phyloP scores from a whole-genome alignment of 2,113 vertebrate genomes.

The Pungitius pungitius region DNA sequence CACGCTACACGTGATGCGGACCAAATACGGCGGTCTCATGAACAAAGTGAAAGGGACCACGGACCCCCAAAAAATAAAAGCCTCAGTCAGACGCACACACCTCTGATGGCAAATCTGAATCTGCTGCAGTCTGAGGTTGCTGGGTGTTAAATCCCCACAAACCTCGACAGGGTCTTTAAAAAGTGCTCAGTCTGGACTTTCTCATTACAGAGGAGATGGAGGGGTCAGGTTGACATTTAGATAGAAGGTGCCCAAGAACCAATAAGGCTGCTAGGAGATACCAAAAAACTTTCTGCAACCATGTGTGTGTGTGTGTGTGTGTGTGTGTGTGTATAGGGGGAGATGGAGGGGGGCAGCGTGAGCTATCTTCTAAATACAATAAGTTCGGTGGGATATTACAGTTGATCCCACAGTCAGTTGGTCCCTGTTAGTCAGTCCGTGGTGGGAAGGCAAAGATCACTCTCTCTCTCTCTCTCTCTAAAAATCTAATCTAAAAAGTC shows the following conservation, averaged over 20 bases:
- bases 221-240: slow-evolving; percentile 72
- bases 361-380: slow-evolving; percentile 54
- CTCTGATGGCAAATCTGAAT: slow-evolving; percentile 34
- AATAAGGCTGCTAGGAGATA: slow-evolving; percentile 73
- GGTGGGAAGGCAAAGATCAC: slow-evolving; percentile 63
- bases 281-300: slow-evolving; percentile 11
- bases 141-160: slow-evolving; percentile 42
- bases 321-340: slow-evolving; percentile 16
- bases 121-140: background rate
- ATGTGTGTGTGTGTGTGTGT: slow-evolving; percentile 11
- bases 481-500: too few species aligned
- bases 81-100: slow-evolving; percentile 4
- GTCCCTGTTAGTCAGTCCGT: slow-evolving; percentile 8
- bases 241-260: slow-evolving; percentile 46
- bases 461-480: too few species aligned
- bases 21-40: slow-evolving; percentile 13
- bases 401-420: slow-evolving; percentile 12
- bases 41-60: slow-evolving; percentile 15
- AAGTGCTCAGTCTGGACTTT: slow-evolving; percentile 72
- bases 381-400: slow-evolving; percentile 11
- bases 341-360: background rate
- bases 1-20: slow-evolving; percentile 35
- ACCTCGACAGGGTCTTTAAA: slow-evolving; percentile 65
- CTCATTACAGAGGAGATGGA: slow-evolving; percentile 63
- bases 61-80: slow-evolving; percentile 41